A percentile compares a stretch with the other conserved stretches of the same genome.
phyloP scores from a whole-genome alignment of 2,888 invertebrate genomes.

The Andrena haemorrhoa region DNA sequence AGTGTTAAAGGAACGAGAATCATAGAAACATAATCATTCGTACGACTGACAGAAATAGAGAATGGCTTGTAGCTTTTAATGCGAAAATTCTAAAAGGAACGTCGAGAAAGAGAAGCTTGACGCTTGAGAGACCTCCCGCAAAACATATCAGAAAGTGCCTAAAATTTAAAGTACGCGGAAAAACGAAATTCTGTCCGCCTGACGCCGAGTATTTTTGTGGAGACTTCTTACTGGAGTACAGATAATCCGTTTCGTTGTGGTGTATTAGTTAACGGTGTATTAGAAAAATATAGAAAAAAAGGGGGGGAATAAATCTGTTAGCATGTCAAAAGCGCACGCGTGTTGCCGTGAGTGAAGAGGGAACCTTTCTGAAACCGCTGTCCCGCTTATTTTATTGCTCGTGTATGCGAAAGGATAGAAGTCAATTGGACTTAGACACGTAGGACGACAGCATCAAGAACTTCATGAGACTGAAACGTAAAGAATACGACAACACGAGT shows the following conservation, averaged over 20 bases:
- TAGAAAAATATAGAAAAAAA: neutral
- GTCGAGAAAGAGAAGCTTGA: constrained; percentile 20
- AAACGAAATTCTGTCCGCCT: constrained; percentile 4
- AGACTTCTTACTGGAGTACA: constrained; percentile 6
- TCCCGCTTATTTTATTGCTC: constrained; percentile 39
- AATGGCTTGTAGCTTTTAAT: constrained; percentile 19
- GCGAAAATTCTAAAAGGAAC: constrained; percentile 25
- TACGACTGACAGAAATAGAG: constrained; percentile 8
- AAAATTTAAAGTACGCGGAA: neutral
- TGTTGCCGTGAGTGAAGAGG: constrained; percentile 8
- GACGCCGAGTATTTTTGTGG: constrained; percentile 32
- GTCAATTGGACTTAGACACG: constrained; percentile 64
- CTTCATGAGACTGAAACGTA: constrained; percentile 83
- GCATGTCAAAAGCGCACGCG: constrained; percentile 5
- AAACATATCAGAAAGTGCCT: constrained; percentile 71
- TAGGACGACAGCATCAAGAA: constrained; percentile 74
- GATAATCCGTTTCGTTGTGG: constrained; percentile 8
- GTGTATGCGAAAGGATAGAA: constrained; percentile 44
- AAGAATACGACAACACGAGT: constrained; percentile 82
- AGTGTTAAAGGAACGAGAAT: neutral
- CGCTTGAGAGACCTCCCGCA: constrained; percentile 22
- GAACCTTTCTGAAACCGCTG: constrained; percentile 16
- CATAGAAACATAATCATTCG: constrained; percentile 14
- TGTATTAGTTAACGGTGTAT: constrained; percentile 22
- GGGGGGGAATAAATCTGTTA: constrained; percentile 10